Conservation (phyloP, 1,140 invertebrate species). For the Caligus rogercresseyi region DNA sequence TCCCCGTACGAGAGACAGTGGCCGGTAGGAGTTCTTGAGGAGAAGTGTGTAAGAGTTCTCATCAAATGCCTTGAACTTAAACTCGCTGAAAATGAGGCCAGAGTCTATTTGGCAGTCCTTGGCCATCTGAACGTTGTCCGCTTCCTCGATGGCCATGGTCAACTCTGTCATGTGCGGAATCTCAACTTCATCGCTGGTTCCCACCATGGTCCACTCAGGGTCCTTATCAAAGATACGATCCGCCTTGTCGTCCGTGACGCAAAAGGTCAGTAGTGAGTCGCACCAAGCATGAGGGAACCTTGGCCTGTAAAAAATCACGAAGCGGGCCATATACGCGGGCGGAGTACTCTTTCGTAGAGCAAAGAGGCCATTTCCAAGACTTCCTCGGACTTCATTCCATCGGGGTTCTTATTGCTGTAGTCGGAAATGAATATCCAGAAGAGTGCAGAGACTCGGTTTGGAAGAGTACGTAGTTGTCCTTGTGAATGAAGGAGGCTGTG, state of each 20-base stretch:
- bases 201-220: neutral
- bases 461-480: neutral
- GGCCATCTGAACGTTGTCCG: neutral
- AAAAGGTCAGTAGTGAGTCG: neutral
- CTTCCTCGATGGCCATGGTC: neutral
- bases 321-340: neutral
- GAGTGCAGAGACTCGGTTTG: neutral
- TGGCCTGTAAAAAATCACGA: neutral
- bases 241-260: conserved; percentile 5
- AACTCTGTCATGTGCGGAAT: neutral
- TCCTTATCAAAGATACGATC: neutral
- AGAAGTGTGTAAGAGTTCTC: neutral
- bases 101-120: conserved; percentile 3
- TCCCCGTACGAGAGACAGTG: neutral
- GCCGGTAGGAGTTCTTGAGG: neutral
- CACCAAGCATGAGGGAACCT: neutral
- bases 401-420: neutral
- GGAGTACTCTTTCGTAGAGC: neutral
- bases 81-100: neutral
- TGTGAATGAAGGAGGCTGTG: neutral
- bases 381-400: neutral
- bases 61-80: conserved; percentile 2
- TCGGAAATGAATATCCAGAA: neutral
- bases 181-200: neutral
- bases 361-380: neutral